A percentile compares a stretch with the other conserved stretches of the same genome.
Conservation (phyloP, 2,113 vertebrate genomes). For the Marmota monax region DNA sequence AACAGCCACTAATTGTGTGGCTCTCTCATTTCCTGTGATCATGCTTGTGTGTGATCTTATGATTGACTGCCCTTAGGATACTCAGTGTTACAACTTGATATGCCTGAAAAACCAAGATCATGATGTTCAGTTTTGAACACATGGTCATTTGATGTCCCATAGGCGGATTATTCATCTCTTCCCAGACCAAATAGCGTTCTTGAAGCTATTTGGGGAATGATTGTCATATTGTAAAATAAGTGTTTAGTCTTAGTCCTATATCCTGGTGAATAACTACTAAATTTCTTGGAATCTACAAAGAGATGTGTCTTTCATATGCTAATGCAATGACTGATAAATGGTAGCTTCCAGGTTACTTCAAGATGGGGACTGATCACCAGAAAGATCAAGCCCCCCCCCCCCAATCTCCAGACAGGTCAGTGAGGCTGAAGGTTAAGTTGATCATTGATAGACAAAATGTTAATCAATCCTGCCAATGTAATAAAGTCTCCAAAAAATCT, state of each 20-base stretch:
- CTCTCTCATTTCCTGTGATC: background rate
- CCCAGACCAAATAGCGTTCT: background rate
- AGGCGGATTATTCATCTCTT: background rate
- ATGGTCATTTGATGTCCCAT: background rate
- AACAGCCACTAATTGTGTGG: background rate
- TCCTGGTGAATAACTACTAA: background rate
- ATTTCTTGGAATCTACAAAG: background rate
- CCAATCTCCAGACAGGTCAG: background rate
- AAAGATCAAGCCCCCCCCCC: background rate
- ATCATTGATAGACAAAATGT: no score
- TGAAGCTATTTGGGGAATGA: background rate
- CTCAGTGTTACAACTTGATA: background rate
- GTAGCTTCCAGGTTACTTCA: no score
- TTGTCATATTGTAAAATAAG: background rate
- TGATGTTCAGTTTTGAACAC: background rate
- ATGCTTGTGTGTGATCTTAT: background rate
- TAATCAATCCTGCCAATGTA: background rate
- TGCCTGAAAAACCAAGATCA: background rate
- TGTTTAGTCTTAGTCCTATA: background rate
- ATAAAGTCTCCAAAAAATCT: background rate
- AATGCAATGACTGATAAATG: background rate
- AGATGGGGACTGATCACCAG: background rate
- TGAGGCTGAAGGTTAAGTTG: background rate
- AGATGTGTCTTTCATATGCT: background rate
- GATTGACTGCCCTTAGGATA: background rate